These are phyloP conservation scores for Pseudomyrmex cubaensis DNA, from an alignment of 1,140 invertebrate species.

Conservation along the genomic window DNA sequence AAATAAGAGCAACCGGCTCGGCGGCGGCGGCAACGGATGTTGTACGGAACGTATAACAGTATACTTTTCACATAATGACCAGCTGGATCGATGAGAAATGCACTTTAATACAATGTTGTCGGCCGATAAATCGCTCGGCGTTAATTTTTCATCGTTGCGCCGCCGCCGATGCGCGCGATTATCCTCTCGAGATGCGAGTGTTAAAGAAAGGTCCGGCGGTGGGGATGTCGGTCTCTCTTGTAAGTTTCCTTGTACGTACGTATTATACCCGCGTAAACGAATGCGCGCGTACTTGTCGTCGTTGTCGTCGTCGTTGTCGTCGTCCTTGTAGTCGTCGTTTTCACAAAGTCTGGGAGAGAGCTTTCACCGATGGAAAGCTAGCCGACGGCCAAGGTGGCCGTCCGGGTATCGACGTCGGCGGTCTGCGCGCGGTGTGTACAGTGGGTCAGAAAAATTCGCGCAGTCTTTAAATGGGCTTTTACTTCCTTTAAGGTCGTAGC, in stretches of 20 bases:
- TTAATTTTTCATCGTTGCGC: conserved; percentile 43
- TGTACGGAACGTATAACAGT: conserved; percentile 35
- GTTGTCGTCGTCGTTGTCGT: conserved; percentile 49
- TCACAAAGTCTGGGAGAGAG: conserved; percentile 72
- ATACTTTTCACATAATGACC: conserved; percentile 45
- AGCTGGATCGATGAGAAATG: conserved; percentile 41
- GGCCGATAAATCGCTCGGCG: conserved; percentile 44
- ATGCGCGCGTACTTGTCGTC: background rate
- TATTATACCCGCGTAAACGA: background rate
- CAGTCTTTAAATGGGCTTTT: conserved; percentile 72
- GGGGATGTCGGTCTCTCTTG: conserved; percentile 24
- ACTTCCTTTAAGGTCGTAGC: conserved; percentile 68
- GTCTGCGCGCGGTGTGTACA: conserved; percentile 39
- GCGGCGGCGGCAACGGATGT: conserved; percentile 4
- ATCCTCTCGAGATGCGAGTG: background rate
- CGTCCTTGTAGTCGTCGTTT: background rate
- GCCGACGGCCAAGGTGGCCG: conserved; percentile 78
- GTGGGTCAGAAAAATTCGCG: conserved; percentile 73
- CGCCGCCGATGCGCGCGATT: conserved; percentile 17
- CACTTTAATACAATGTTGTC: conserved; percentile 55
- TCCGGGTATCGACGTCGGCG: conserved; percentile 6
- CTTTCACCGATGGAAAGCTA: conserved; percentile 82
- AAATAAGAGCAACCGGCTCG: conserved; percentile 28
- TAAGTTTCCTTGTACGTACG: conserved; percentile 7
- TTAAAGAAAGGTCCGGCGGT: conserved; percentile 45